phyloP scores from a whole-genome alignment of 2,888 invertebrate species.

The Pandemis heparana region DNA sequence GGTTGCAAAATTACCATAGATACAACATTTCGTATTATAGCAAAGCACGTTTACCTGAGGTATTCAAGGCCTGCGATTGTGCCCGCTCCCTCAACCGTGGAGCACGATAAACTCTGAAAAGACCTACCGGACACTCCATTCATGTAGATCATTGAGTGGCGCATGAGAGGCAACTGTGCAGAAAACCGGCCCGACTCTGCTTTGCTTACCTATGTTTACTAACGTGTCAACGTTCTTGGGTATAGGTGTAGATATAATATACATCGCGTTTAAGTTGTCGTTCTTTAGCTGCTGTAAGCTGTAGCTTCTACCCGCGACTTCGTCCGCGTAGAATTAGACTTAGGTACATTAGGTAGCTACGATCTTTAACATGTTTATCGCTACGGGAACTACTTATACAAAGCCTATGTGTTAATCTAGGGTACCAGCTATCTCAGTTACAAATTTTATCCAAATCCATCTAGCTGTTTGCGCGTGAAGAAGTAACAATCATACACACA shows the following conservation, averaged over 20 bases:
- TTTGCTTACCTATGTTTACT: conserved; percentile 6
- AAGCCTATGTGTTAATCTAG: no score
- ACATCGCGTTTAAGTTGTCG: no score
- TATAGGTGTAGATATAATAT: neutral
- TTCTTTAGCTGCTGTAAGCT: no score
- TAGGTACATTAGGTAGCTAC: no score
- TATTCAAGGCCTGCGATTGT: conserved; percentile 69
- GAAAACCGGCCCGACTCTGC: conserved; percentile 59
- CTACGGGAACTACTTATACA: no score
- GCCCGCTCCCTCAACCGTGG: conserved; percentile 64
- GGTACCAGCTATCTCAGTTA: no score
- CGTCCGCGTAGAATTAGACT: no score
- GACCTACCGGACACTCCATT: conserved; percentile 77
- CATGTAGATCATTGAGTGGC: conserved; percentile 74
- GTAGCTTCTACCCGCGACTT: no score
- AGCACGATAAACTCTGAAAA: conserved; percentile 75
- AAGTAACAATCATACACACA: no score
- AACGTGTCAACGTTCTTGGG: neutral
- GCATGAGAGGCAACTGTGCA: conserved; percentile 63
- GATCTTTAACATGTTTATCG: no score
- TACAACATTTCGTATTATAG: conserved; percentile 43
- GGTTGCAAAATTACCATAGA: conserved; percentile 25
- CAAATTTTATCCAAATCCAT: no score
- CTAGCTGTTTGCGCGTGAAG: no score
- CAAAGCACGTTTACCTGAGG: conserved; percentile 61